Evolutionary conservation across 2,113 vertebrate genomes (phyloP).

Genomic region (Vulpes ferrilata): DNA sequence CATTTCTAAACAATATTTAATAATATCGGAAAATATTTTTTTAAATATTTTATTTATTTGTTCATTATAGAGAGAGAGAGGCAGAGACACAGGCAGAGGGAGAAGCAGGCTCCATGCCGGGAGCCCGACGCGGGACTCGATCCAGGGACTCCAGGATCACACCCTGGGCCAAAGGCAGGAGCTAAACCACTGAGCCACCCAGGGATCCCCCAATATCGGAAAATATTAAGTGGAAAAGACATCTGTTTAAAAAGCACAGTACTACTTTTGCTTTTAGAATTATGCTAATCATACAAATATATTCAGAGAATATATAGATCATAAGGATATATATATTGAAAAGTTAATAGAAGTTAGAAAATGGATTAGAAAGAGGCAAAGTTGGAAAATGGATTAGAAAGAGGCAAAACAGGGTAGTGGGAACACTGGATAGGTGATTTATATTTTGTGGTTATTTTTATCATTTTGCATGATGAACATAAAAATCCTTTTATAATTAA

Average conservation of each 20-base stretch:
- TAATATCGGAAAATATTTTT: background rate
- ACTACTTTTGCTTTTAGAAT: slow-evolving; percentile 40
- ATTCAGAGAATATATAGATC: background rate
- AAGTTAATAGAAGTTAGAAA: slow-evolving; percentile 25
- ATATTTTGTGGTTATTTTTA: background rate
- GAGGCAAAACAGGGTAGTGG: background rate
- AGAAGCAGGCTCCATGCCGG: too few relatives aligned
- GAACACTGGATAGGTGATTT: background rate
- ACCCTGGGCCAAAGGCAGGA: too few relatives aligned
- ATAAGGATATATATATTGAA: background rate
- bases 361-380: background rate
- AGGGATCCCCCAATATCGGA: background rate
- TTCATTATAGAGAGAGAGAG: too few relatives aligned
- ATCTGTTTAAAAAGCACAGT: slow-evolving; percentile 5
- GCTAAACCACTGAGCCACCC: too few relatives aligned
- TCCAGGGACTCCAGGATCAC: too few relatives aligned
- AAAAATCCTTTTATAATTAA: background rate
- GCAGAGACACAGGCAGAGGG: too few relatives aligned
- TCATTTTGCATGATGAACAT: slow-evolving; percentile 1
- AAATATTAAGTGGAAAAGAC: slow-evolving; percentile 42
- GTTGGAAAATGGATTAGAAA: slow-evolving; percentile 24
- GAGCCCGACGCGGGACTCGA: too few relatives aligned
- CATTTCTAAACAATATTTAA: background rate
- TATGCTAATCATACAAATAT: background rate
- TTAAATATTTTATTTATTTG: too few relatives aligned